Base-by-base conservation (phyloP, 2,113 vertebrate species). In the Amblyopsis rosae region DNA sequence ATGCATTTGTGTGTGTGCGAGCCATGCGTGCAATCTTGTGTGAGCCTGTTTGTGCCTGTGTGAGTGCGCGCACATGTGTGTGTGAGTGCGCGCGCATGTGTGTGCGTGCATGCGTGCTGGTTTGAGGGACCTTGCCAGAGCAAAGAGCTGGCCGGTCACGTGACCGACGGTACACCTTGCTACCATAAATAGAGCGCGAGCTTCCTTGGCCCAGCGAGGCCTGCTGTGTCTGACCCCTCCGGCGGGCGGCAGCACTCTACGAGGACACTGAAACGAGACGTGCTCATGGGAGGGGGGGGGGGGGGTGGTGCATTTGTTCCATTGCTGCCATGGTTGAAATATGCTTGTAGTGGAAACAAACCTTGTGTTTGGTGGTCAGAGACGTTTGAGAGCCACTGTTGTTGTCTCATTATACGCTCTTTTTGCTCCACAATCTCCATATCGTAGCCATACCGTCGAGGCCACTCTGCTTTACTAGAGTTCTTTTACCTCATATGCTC, bases 151-250 rank as follows among this genome's bases (percentile, higher is more conserved):
- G 35, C 13, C 60, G 66, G 69, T 71, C 75, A 80, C 81, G 81
- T 81, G 78, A 72, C 82, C 64, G 70, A 79, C 81, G 56, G 75
- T 46, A 59, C 54, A 64, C 60, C 26, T 47, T 16, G 69, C 67
- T 70, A 75, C 82, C 82, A 35, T 67, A 83, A 86, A 82, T 81
- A 85, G 80, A 68, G 73, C 45, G 71, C 69, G 84, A 79, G 81
- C 62, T 72, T 51, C 26, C 35, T 41, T 8, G 1, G 35, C 35
- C 7, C 35, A 41, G 67, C 77, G 26, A 72, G 70, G 65, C 54
- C 60, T 73, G 35, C 81, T 35, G 59, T 19, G 63, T 74, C 65
- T 75, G 26, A 26, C 26, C 26, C 26, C 26, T 26, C 26, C 26
- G 2, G 26, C 26, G 26, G 26, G 26, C 26, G 26, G 26, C 67